Evolutionary conservation across 2,888 invertebrate species (phyloP), one percentile per base, ranked within the genome.

Genomic region (Microctonus brassicae): DNA sequence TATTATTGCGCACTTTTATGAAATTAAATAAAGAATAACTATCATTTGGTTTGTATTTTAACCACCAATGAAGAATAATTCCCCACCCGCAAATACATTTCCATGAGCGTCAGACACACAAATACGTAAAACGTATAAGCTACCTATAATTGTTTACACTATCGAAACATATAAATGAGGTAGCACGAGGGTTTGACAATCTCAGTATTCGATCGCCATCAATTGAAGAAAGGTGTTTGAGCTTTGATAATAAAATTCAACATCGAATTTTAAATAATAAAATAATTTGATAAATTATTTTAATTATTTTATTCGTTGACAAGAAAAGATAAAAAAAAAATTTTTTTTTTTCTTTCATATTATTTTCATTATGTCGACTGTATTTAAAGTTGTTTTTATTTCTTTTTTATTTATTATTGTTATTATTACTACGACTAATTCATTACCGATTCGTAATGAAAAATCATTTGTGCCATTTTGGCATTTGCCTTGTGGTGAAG

Each of bases 121-220:
- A 39, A 78, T 82, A 81, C 77, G 75, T 77, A 74, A 80, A 77
- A 80, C 80, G 77, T 82, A 76, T n/a, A n/a, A n/a, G n/a, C n/a
- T 81, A 80, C 80, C 80, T 76, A 81, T 74, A 78, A 84, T 74
- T 86, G 86, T 86, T 86, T 86, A 85, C 84, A 83, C 83, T 83
- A 83, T 82, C 80, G 79, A 79, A 83, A 58, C 83, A 84, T 87
- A 87, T 87, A 87, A 82, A 87, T 82, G 80, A 82, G 82, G 82
- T 82, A 83, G 84, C 82, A 80, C 77, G 78, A 77, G 81, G 80
- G 82, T 86, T 85, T 85, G 86, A 84, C 83, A 86, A 86, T 85
- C 85, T 83, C 86, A 87, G 86, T 87, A 81, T 80, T 76, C 80
- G 76, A 81, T 81, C 78, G 75, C 79, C 79, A 78, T 77, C 76